A percentile compares a stretch with the other conserved stretches of the same genome.
These are phyloP conservation scores for Andinoacara biseriatus DNA, from an alignment of 2,113 vertebrate species.

Conservation along the genomic window DNA sequence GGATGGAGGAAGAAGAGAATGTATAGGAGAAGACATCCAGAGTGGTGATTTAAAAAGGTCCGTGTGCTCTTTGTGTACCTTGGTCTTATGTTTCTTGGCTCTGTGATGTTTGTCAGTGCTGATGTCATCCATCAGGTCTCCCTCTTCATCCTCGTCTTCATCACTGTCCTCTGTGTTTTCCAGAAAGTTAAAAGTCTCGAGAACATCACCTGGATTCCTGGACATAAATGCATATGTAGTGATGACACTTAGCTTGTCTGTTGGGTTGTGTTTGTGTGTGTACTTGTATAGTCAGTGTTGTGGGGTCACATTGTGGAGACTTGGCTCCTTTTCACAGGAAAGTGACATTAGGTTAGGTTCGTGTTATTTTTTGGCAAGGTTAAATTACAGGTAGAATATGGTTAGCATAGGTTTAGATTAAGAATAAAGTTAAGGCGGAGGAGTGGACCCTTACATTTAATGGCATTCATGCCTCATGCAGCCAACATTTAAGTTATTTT, in stretches of 20 bases:
- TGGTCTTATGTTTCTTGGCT: constrained; percentile 94
- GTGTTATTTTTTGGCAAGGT: no score
- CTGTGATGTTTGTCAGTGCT: constrained; percentile 87
- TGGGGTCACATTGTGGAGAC: not conserved
- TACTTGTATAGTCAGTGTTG: not conserved
- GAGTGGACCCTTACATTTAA: no score
- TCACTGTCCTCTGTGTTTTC: constrained; percentile 98
- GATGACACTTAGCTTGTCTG: not conserved
- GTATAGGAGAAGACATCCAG: not conserved
- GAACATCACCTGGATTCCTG: constrained; percentile 94
- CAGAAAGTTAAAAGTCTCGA: constrained; percentile 99
- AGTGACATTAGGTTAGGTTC: not conserved
- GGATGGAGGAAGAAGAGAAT: not conserved
- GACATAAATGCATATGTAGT: not conserved
- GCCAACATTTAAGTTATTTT: not conserved
- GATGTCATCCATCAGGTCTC: constrained; percentile 93
- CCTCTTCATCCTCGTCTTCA: constrained; percentile 93
- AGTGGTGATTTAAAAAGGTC: not conserved
- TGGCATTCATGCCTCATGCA: no score
- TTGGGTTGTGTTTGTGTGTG: not conserved
- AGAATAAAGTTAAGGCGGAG: not conserved
- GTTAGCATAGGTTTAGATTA: not conserved
- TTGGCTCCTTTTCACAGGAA: not conserved
- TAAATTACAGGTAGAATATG: not conserved
- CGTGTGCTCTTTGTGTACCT: constrained; percentile 29